Percentiles rank a stretch among this genome's conserved stretches.
phyloP scores from a whole-genome alignment of 2,113 vertebrate genomes.

The Ctenodactylus gundi region DNA sequence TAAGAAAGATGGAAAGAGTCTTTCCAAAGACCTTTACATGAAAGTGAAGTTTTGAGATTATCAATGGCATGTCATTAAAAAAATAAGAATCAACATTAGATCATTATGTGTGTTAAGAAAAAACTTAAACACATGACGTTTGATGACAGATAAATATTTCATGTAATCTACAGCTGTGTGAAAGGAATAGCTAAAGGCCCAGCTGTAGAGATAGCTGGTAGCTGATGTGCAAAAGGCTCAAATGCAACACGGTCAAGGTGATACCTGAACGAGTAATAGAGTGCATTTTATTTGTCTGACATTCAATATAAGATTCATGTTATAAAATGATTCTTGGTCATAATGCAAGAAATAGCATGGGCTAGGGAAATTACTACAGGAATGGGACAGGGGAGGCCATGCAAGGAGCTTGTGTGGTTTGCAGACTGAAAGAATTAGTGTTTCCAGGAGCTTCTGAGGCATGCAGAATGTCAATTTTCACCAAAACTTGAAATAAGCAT shows the following conservation, averaged over 20 bases:
- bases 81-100: neutral
- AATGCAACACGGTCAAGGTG: neutral
- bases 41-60: neutral
- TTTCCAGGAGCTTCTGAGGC: neutral
- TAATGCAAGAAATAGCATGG: neutral
- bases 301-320: neutral
- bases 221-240: neutral
- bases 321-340: neutral
- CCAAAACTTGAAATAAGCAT: neutral
- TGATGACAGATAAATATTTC: neutral
- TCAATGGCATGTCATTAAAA: neutral
- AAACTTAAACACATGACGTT: neutral
- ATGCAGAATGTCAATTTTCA: neutral
- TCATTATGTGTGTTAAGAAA: neutral
- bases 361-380: neutral
- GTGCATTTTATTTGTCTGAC: neutral
- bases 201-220: neutral
- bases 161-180: neutral
- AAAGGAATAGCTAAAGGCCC: neutral
- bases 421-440: neutral
- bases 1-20: neutral
- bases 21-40: neutral
- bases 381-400: neutral
- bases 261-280: too few relatives aligned
- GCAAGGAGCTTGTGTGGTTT: fast-evolving